Evolutionary conservation across 1,140 invertebrate species (phyloP).

Genomic region (Tetramorium alpestre): DNA sequence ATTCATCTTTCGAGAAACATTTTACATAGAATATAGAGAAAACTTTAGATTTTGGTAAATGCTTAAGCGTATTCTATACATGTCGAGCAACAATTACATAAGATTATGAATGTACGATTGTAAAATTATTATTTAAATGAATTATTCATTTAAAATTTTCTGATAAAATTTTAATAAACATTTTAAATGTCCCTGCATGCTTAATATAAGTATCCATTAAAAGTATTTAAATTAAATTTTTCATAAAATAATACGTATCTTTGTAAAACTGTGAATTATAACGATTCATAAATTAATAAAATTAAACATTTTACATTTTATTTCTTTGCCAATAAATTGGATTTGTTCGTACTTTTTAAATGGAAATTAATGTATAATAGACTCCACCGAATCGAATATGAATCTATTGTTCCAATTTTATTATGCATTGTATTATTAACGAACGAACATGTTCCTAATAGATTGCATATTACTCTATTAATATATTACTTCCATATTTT

Average conservation of each 20-base stretch:
- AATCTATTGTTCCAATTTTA: slow-evolving; percentile 34
- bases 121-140: not conserved
- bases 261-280: not conserved
- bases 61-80: not conserved
- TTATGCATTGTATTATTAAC: not conserved
- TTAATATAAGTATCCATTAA: not conserved
- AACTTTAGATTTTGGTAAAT: not conserved
- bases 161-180: not conserved
- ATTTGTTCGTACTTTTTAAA: not conserved
- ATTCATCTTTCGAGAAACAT: not conserved
- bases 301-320: slow-evolving; percentile 31
- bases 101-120: not conserved
- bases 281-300: slow-evolving; percentile 12
- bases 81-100: not conserved
- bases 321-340: not conserved
- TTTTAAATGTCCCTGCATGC: not conserved
- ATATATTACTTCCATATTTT: not conserved
- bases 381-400: not conserved
- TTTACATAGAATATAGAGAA: not conserved
- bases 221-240: slow-evolving; percentile 2
- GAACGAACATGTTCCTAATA: not conserved
- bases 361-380: slow-evolving; percentile 4
- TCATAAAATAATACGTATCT: not conserved
- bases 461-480: not conserved
- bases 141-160: not conserved